Percentiles rank a stretch among this genome's conserved stretches.
These are phyloP conservation scores for Ceyx erithaca DNA, from an alignment of 2,797 vertebrate species.

Conservation along the genomic window DNA sequence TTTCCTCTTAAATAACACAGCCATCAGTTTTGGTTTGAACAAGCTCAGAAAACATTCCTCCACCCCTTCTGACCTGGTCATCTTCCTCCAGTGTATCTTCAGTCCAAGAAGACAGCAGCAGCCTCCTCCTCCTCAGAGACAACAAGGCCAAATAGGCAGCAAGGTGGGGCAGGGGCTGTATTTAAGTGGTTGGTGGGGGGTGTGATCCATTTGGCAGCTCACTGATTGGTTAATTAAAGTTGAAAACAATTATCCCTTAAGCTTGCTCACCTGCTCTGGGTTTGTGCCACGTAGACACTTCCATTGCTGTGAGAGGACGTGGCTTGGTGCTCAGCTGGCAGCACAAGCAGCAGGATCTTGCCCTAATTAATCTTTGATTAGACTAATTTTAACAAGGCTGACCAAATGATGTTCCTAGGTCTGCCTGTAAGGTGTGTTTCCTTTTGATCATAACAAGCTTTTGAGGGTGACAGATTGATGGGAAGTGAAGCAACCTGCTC, in stretches of 20 bases:
- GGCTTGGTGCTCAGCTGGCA: background rate
- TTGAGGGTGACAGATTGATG: background rate
- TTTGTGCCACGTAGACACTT: background rate
- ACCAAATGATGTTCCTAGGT: no score
- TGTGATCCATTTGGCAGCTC: background rate
- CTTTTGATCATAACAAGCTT: background rate
- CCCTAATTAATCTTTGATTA: background rate
- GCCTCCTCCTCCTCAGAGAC: background rate
- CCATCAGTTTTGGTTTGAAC: background rate
- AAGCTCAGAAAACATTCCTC: background rate
- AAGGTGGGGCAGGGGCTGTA: background rate
- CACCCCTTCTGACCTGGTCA: background rate
- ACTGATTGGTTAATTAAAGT: background rate
- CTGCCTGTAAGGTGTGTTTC: background rate
- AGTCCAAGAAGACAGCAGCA: background rate
- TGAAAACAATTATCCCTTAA: background rate
- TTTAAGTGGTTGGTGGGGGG: background rate
- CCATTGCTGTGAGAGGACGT: background rate
- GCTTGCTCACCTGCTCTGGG: background rate
- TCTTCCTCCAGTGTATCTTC: background rate
- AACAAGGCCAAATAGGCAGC: background rate
- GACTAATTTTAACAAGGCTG: background rate
- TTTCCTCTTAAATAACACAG: background rate
- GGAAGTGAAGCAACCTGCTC: background rate
- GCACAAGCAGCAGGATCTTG: background rate